Evolutionary conservation across 2,113 vertebrate species (phyloP).

Genomic region (Pelecanoides urinatrix): DNA sequence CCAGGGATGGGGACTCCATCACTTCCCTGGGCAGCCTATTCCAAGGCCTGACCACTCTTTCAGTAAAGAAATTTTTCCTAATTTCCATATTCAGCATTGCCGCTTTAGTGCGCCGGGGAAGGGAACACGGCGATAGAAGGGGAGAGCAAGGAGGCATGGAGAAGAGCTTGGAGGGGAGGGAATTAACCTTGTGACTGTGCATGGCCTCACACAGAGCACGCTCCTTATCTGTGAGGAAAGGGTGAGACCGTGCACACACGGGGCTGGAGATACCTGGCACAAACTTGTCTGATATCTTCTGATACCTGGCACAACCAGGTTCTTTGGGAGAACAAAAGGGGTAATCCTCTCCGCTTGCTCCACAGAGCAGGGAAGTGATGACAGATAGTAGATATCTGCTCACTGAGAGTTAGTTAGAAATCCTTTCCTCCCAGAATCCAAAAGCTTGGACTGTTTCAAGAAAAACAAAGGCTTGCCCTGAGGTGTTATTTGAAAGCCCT

Average conservation of each 20-base stretch:
- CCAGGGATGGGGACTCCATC: too few relatives aligned
- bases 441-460: neutral
- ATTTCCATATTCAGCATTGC: too few relatives aligned
- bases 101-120: neutral
- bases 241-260: rapidly evolving
- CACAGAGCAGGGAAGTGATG: neutral
- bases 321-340: neutral
- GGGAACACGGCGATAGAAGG: neutral
- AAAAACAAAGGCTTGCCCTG: neutral
- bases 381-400: neutral
- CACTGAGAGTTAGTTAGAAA: neutral
- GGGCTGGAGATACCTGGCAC: neutral
- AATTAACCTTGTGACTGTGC: neutral
- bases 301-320: neutral
- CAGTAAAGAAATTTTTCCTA: too few relatives aligned
- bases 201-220: rapidly evolving
- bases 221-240: neutral
- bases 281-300: neutral
- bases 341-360: neutral
- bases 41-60: too few relatives aligned
- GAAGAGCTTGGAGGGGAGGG: neutral
- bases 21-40: too few relatives aligned
- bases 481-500: neutral
- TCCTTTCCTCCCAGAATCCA: neutral
- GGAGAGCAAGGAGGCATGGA: neutral